phyloP scores from a whole-genome alignment of 2,888 invertebrate genomes.

The Drosophila niveifrons region DNA sequence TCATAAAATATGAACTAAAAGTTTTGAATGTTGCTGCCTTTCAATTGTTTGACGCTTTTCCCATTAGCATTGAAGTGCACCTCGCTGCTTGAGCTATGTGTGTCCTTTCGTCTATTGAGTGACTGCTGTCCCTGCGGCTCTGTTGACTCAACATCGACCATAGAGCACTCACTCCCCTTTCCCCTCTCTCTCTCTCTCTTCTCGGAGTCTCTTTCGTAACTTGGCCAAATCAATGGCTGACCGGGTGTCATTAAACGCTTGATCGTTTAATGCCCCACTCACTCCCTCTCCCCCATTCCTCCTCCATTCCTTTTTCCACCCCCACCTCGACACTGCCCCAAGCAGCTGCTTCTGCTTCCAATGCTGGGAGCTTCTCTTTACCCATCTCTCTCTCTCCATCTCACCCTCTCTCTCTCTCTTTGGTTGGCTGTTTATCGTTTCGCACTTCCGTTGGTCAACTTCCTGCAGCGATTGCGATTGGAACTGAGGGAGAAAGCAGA shows the following conservation, averaged over 20 bases:
- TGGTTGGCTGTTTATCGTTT: constrained; percentile 76
- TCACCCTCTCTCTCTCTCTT: constrained; percentile 22
- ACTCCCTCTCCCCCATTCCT: too few species aligned
- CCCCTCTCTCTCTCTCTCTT: background rate
- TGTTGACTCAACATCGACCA: constrained; percentile 67
- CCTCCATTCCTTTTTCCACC: background rate
- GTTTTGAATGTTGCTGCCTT: background rate
- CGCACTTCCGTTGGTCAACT: constrained; percentile 81
- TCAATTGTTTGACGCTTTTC: background rate
- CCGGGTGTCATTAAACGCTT: constrained; percentile 81
- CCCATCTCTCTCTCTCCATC: constrained; percentile 4
- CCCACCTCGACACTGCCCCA: background rate
- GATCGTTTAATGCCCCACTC: constrained; percentile 72
- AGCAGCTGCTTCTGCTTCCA: background rate
- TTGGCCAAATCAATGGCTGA: constrained; percentile 79
- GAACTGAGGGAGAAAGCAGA: constrained; percentile 15
- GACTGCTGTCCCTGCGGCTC: constrained; percentile 71
- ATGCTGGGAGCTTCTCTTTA: constrained; percentile 7
- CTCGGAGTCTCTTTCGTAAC: constrained; percentile 51
- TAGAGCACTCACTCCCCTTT: background rate
- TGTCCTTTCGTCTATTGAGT: constrained; percentile 66
- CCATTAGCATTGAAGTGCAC: constrained; percentile 12
- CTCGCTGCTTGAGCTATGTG: constrained; percentile 40
- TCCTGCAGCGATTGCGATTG: constrained; percentile 71
- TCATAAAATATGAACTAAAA: too few species aligned